Evolutionary conservation across 1,140 invertebrate genomes (phyloP).

Genomic region (Lordiphosa mommai): DNA sequence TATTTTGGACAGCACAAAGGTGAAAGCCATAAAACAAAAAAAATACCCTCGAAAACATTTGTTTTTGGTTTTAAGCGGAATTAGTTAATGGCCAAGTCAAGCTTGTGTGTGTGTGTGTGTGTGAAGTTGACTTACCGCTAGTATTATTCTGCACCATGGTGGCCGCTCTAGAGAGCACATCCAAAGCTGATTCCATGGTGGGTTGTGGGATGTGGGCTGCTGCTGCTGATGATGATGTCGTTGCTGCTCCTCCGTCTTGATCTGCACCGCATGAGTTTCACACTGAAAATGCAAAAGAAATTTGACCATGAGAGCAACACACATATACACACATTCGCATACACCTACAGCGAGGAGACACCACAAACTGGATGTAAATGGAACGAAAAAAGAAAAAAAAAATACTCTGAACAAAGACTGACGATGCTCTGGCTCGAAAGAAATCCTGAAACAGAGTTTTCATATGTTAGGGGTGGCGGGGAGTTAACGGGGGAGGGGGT

Average conservation of each 20-base stretch:
- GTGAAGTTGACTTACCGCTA: constrained; percentile 74
- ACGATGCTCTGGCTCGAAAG: constrained; percentile 48
- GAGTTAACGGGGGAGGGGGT: constrained; percentile 11
- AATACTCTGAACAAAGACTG: constrained; percentile 62
- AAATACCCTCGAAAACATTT: constrained; percentile 20
- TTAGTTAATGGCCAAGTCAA: constrained; percentile 51
- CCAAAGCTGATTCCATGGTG: constrained; percentile 89
- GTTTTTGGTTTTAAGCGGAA: constrained; percentile 49
- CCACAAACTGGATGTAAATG: constrained; percentile 60
- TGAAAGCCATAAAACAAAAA: constrained; percentile 52
- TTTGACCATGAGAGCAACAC: constrained; percentile 59
- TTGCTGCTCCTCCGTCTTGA: constrained; percentile 41
- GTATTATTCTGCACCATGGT: constrained; percentile 92
- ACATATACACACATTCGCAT: constrained; percentile 16
- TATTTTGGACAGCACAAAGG: constrained; percentile 43
- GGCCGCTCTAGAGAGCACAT: constrained; percentile 92
- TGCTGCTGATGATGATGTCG: constrained; percentile 11
- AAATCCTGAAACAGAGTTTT: constrained; percentile 69
- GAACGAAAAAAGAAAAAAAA: constrained; percentile 42
- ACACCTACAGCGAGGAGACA: constrained; percentile 18
- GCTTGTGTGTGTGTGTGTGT: not conserved
- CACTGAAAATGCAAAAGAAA: constrained; percentile 66
- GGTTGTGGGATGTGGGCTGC: constrained; percentile 23
- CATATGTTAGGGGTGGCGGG: constrained; percentile 41
- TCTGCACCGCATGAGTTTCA: constrained; percentile 69